Evolutionary conservation across 2,113 vertebrate species (phyloP).

Genomic region (Hippopotamus amphibius): DNA sequence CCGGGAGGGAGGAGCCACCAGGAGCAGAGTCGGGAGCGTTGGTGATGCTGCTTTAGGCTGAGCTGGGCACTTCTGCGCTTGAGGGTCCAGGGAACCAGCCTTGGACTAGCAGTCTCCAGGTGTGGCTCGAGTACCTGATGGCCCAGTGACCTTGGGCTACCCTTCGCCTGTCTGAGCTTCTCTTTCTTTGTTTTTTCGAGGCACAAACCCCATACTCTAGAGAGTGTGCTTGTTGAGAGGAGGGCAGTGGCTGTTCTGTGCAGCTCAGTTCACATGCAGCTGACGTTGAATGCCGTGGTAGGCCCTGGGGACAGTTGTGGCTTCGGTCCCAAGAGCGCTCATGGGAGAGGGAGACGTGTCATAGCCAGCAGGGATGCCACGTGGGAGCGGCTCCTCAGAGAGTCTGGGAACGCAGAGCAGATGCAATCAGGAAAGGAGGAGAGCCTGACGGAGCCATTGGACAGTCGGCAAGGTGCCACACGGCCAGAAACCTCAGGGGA

Average conservation of each 20-base stretch:
- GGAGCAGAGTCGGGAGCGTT: neutral
- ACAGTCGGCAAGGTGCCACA: neutral
- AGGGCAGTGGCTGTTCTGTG: neutral
- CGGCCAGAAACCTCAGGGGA: too few relatives aligned
- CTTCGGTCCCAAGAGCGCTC: too few relatives aligned
- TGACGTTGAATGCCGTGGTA: neutral
- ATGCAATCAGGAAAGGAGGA: too few relatives aligned
- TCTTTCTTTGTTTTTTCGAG: neutral
- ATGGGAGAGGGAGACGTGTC: neutral
- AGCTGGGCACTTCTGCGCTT: neutral
- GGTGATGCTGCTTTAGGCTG: accelerated
- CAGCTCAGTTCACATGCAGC: neutral
- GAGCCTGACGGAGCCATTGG: neutral
- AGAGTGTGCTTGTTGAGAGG: neutral
- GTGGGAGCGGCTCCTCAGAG: neutral
- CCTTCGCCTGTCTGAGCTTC: neutral
- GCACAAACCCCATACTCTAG: neutral
- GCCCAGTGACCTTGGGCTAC: constrained; percentile 52
- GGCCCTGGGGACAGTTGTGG: neutral
- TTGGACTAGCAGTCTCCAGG: neutral
- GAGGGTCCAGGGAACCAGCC: neutral
- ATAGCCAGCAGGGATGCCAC: neutral
- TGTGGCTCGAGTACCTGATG: accelerated
- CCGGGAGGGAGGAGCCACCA: too few relatives aligned
- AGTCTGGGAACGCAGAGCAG: neutral